Conservation (phyloP, 2,113 vertebrate species). For the Ciconia boyciana region DNA sequence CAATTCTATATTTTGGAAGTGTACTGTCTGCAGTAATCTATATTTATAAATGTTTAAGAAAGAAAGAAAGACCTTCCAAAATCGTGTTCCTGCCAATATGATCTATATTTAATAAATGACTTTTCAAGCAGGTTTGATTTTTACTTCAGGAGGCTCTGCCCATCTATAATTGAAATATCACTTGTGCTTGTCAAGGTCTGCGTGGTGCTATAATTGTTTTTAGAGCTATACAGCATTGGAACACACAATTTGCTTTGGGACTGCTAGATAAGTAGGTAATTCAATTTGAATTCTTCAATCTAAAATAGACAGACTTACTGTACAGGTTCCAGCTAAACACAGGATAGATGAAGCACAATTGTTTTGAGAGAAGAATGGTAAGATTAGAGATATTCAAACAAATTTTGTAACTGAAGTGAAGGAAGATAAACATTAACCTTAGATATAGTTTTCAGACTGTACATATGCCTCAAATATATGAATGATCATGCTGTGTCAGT, state of each 20-base stretch:
- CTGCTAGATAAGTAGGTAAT: background rate
- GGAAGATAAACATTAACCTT: background rate
- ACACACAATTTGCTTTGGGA: background rate
- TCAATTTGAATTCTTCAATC: background rate
- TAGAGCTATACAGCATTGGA: background rate
- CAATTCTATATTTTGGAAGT: background rate
- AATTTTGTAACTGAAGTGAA: background rate
- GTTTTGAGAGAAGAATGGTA: background rate
- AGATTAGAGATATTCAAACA: background rate
- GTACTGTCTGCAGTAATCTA: background rate
- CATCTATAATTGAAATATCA: conserved; percentile 7
- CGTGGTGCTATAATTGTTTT: background rate
- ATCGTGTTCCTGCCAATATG: background rate
- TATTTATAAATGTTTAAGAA: conserved; percentile 8
- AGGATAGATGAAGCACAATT: background rate
- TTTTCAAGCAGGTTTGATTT: conserved; percentile 9
- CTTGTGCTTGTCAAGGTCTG: background rate
- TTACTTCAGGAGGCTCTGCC: background rate
- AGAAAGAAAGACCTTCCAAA: background rate
- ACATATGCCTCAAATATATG: background rate
- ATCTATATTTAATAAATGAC: conserved; percentile 5
- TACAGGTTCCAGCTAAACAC: background rate
- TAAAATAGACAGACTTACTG: background rate
- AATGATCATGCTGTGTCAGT: background rate
- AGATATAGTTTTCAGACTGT: background rate